Evolutionary conservation across 30 jellyfish, hydroid and myxozoan genomes (phyloP), one percentile per base, ranked within the genome.

Genomic region (Cassiopea xamachana): DNA sequence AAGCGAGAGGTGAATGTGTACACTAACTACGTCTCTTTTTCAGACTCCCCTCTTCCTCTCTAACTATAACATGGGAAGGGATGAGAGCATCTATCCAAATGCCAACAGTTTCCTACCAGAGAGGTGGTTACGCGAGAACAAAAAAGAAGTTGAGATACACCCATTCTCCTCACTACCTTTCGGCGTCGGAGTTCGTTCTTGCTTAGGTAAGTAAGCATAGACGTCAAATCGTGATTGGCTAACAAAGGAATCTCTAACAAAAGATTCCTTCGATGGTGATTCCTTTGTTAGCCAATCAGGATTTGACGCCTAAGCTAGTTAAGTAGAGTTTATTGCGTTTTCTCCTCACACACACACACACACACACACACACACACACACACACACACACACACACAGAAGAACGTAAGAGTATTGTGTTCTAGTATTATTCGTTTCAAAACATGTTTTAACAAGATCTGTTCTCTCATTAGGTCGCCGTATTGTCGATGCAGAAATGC

Each of bases 61-160:
- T 58, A 59, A 64, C 12, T 2, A 80, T 60, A 46, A 46, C 69
- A 83, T 83, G 83, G 83, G 94, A 45, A 62, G 94, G 39, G 73
- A 77, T 60, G 89, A 74, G 7, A 67, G 62, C 27, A 1, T 55
- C 46, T 87, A 12, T 64, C 90, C 94, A n/a, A 67, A 87, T 49
- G 87, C 94, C 16, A 17, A 39, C 80, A 46, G 55, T 12, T 75
- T 87, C 74, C 16, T 69, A 43, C 94, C 94, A 75, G 94, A 87
- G 89, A 77, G 94, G 60, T 87, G 94, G 94, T 48, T 87, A 48
- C 89, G 94, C 55, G 89, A 64, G 49, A 87, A 69, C 45, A 55
- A 76, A 10, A 48, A 18, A 43, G 60, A 50, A 46, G 47, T 39
- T 17, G 75, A 64, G 64, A 60, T 67, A 48, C 60, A 87, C 49